Evolutionary conservation across 1,140 invertebrate species (phyloP).

Genomic region (Lepidurus arcticus): DNA sequence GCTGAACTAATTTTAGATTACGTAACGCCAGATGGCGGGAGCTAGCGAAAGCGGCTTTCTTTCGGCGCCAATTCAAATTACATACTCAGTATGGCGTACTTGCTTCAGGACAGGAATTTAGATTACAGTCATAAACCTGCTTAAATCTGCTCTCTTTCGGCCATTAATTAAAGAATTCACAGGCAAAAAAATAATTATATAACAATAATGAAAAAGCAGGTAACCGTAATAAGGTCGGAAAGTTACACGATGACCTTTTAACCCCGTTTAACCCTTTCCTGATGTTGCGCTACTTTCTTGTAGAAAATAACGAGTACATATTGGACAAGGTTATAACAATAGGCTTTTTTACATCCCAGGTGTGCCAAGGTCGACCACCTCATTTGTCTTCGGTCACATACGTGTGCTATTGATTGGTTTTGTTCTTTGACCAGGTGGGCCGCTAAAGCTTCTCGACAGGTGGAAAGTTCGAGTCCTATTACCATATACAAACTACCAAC

Average conservation of each 20-base stretch:
- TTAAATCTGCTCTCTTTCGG: too few relatives aligned
- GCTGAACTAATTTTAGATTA: not conserved
- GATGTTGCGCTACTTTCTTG: too few relatives aligned
- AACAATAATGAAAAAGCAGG: too few relatives aligned
- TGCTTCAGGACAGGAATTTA: too few relatives aligned
- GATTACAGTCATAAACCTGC: too few relatives aligned
- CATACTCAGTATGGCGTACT: too few relatives aligned
- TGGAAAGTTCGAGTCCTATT: not conserved
- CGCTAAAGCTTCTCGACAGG: not conserved
- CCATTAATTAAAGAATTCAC: too few relatives aligned
- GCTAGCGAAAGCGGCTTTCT: not conserved
- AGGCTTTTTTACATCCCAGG: not conserved
- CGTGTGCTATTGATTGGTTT: slow-evolving; percentile 19
- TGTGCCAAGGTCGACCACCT: not conserved
- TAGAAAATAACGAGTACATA: too few relatives aligned
- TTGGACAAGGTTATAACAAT: not conserved
- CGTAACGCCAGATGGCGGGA: not conserved
- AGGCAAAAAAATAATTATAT: too few relatives aligned
- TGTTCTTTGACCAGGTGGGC: not conserved
- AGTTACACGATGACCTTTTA: too few relatives aligned
- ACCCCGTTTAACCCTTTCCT: too few relatives aligned
- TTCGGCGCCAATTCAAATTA: not conserved
- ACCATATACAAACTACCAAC: not conserved
- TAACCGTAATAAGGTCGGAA: too few relatives aligned
- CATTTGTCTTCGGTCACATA: slow-evolving; percentile 1